These are phyloP conservation scores for Thamnophis sirtalis DNA, from an alignment of 2,113 vertebrate species.

Conservation along the genomic window DNA sequence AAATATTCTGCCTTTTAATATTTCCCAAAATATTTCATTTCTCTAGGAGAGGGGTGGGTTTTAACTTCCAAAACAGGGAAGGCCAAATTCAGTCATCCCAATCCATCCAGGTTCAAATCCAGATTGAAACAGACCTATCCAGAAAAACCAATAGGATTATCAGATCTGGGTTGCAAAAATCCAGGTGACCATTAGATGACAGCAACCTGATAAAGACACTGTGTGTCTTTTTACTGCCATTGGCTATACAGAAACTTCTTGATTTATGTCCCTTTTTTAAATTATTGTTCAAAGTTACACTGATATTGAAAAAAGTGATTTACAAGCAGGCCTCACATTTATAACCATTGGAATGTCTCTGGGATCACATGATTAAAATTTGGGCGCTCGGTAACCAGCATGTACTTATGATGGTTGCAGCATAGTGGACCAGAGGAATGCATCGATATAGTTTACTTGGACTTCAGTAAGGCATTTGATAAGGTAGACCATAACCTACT, in stretches of 20 bases:
- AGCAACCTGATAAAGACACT: not conserved
- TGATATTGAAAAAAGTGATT: not conserved
- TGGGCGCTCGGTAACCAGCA: not conserved
- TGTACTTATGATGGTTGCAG: not conserved
- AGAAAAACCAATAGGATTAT: not conserved
- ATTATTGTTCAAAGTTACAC: not conserved
- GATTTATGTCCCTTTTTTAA: not conserved
- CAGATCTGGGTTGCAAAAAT: not conserved
- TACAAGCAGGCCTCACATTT: not conserved
- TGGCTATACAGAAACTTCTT: not conserved
- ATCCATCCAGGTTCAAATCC: not conserved
- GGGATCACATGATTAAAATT: not conserved
- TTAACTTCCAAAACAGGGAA: not conserved
- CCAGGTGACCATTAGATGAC: not conserved
- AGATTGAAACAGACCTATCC: not conserved
- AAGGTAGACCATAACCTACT: too few species aligned
- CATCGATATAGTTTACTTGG: too few species aligned
- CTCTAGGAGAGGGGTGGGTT: too few species aligned
- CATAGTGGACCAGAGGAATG: too few species aligned
- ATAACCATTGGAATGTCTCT: not conserved
- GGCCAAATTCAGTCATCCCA: not conserved
- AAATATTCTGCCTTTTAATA: too few species aligned
- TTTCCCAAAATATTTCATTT: too few species aligned
- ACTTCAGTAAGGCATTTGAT: too few species aligned
- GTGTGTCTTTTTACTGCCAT: not conserved